A percentile compares a stretch with the other conserved stretches of the same genome.
Evolutionary conservation across 1,140 invertebrate genomes (phyloP).

Genomic region (Sycophaga agraensis): DNA sequence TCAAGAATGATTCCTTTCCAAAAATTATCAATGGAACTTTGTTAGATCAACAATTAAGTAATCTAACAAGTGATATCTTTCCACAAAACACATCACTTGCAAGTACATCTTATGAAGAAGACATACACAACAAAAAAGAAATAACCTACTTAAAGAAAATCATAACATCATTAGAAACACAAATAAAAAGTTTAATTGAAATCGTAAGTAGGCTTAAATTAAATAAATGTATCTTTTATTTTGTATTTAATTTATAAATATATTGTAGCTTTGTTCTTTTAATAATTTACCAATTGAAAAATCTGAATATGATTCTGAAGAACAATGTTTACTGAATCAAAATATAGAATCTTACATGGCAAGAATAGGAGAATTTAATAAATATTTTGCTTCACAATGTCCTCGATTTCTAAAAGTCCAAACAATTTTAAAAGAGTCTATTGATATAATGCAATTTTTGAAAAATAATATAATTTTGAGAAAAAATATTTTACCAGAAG

Average conservation of each 20-base stretch:
- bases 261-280: constrained; percentile 51
- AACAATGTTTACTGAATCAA: constrained; percentile 41
- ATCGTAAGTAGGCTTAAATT: neutral
- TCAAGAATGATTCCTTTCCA: no score
- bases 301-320: constrained; percentile 23
- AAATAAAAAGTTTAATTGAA: neutral
- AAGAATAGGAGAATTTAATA: constrained; percentile 49
- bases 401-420: constrained; percentile 32
- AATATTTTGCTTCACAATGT: constrained; percentile 35
- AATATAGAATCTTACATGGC: constrained; percentile 56
- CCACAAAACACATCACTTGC: no score
- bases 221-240: constrained; percentile 18
- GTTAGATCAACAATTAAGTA: no score
- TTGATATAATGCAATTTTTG: constrained; percentile 30
- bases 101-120: no score
- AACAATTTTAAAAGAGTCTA: constrained; percentile 35
- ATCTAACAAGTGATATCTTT: no score
- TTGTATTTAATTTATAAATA: no score
- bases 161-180: no score
- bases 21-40: neutral
- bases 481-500: neutral
- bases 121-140: no score
- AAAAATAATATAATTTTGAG: constrained; percentile 13
- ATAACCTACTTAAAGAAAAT: no score
- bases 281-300: constrained; percentile 43